phyloP scores from a whole-genome alignment of 2,113 vertebrate species.

The Macquaria australasica region DNA sequence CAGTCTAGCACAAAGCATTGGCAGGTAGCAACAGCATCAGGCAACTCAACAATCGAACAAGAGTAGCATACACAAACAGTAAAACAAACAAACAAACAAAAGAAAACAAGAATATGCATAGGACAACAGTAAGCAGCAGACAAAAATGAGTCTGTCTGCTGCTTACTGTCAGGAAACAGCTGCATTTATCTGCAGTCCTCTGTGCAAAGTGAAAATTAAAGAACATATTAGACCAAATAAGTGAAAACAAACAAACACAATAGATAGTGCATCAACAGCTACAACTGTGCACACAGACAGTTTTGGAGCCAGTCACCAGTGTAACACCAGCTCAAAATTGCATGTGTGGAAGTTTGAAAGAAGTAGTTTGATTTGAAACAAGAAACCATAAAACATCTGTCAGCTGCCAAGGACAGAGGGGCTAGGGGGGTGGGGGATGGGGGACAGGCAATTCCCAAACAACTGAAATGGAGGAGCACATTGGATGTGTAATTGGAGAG shows the following conservation, averaged over 20 bases:
- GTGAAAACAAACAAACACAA: constrained; percentile 13
- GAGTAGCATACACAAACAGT: no score
- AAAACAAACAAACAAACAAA: no score
- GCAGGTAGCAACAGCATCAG: no score
- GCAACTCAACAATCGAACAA: no score
- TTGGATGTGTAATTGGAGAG: constrained; percentile 48
- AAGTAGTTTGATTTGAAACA: constrained; percentile 48
- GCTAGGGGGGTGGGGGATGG: constrained; percentile 20
- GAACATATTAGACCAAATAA: constrained; percentile 8
- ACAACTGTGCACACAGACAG: background rate
- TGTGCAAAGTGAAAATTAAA: constrained; percentile 17
- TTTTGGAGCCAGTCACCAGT: background rate
- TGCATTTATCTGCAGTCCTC: no score
- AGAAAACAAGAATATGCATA: no score
- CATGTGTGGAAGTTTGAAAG: constrained; percentile 39
- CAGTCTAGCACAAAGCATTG: no score
- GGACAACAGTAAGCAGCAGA: no score
- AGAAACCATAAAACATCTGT: constrained; percentile 57
- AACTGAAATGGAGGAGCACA: constrained; percentile 51
- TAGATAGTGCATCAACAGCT: background rate
- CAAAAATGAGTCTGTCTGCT: no score
- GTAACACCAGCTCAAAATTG: constrained; percentile 15
- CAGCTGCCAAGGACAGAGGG: constrained; percentile 41
- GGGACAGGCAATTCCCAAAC: constrained; percentile 36
- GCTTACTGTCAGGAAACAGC: no score